Conservation (phyloP, 2,888 invertebrate species). For the Mythimna loreyi region DNA sequence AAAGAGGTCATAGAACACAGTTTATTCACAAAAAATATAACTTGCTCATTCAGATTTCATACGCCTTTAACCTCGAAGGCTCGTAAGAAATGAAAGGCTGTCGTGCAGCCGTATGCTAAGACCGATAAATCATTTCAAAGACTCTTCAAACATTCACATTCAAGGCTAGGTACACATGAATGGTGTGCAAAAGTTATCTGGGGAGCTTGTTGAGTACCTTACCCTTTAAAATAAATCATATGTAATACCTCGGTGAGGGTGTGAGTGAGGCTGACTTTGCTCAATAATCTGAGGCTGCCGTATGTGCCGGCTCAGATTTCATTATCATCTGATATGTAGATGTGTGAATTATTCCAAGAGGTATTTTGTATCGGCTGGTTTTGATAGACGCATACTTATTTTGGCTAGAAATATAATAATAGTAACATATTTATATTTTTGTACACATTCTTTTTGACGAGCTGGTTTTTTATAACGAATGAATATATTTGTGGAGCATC, state of each 20-base stretch:
- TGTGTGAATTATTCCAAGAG: conserved; percentile 57
- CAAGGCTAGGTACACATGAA: conserved; percentile 63
- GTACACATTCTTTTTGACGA: too few species aligned
- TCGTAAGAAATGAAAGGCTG: conserved; percentile 37
- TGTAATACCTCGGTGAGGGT: conserved; percentile 73
- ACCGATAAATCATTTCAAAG: conserved; percentile 61
- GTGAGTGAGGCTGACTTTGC: conserved; percentile 69
- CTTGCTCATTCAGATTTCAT: conserved; percentile 37
- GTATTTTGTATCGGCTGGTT: conserved; percentile 58
- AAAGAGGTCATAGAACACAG: conserved; percentile 38
- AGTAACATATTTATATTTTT: not conserved
- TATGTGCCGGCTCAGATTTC: conserved; percentile 73
- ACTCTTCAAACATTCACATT: conserved; percentile 61
- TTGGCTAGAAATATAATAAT: not conserved
- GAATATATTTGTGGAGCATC: too few species aligned
- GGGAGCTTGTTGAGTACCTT: conserved; percentile 73
- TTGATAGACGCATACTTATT: conserved; percentile 31
- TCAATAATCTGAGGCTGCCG: conserved; percentile 65
- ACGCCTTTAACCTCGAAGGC: conserved; percentile 27
- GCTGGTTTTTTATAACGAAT: too few species aligned
- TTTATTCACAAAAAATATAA: conserved; percentile 39
- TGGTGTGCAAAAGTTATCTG: conserved; percentile 72
- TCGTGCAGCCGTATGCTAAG: conserved; percentile 37
- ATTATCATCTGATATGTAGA: conserved; percentile 72
- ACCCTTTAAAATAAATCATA: conserved; percentile 75